Evolutionary conservation across 92 coral and sea anemone species (phyloP).

Genomic region (Palythoa grandis): DNA sequence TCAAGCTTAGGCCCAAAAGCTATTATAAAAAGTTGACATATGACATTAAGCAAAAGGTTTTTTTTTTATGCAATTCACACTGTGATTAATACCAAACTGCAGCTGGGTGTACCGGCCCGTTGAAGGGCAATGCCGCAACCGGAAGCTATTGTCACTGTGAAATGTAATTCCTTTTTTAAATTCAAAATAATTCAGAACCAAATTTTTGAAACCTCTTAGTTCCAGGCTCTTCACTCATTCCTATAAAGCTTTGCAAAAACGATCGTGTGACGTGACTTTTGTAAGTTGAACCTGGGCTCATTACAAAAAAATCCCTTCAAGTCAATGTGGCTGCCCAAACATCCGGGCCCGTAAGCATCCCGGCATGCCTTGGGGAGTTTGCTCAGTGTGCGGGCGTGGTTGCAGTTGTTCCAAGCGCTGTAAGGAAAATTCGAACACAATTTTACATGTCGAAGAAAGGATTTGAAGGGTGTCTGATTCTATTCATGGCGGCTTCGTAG

Average conservation of each 20-base stretch:
- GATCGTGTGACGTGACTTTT: too few relatives aligned
- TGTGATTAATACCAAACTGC: neutral
- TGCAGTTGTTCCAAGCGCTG: slow-evolving; percentile 70
- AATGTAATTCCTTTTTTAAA: too few relatives aligned
- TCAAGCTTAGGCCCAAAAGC: neutral
- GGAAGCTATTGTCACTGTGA: neutral
- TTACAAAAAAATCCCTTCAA: neutral
- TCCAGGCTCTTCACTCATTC: too few relatives aligned
- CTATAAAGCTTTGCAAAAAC: too few relatives aligned
- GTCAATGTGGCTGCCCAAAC: neutral
- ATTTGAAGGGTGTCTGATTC: slow-evolving; percentile 41
- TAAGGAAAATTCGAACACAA: slow-evolving; percentile 69
- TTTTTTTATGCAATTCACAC: slow-evolving; percentile 1
- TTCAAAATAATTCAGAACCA: too few relatives aligned
- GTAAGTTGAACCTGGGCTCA: too few relatives aligned
- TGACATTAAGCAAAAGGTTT: neutral
- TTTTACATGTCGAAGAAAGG: slow-evolving; percentile 42
- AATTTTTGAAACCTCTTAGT: too few relatives aligned
- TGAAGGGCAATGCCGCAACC: neutral
- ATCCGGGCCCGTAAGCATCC: slow-evolving; percentile 86
- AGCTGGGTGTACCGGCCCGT: neutral
- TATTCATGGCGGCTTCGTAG: slow-evolving; percentile 82
- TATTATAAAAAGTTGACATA: neutral
- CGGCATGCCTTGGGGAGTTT: slow-evolving; percentile 81
- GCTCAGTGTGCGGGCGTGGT: slow-evolving; percentile 99